phyloP scores from a whole-genome alignment of 1,140 invertebrate genomes.

The Drosophila seguyi region DNA sequence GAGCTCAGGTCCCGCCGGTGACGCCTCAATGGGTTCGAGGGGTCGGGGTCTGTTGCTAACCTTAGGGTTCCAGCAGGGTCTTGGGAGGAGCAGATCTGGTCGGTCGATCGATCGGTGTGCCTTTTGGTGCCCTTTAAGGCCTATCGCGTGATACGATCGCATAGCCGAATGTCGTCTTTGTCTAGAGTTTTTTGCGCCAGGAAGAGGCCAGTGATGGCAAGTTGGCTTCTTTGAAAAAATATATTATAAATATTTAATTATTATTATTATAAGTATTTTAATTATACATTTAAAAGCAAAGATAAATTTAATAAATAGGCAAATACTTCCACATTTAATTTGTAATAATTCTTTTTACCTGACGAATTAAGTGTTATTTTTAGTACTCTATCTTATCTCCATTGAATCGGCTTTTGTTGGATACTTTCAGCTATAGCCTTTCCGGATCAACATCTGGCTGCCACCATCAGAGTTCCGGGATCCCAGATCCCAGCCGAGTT shows the following conservation, averaged over 20 bases:
- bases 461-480: background rate
- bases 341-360: too few species aligned
- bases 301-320: background rate
- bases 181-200: constrained; percentile 64
- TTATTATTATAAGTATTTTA: background rate
- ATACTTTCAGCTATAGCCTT: background rate
- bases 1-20: constrained; percentile 32
- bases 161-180: constrained; percentile 76
- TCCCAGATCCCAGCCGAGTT: constrained; percentile 2
- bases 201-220: background rate
- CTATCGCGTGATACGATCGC: constrained; percentile 80
- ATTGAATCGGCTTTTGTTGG: too few species aligned
- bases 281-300: background rate
- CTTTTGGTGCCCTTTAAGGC: constrained; percentile 67
- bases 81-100: background rate
- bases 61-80: background rate
- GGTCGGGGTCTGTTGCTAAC: background rate
- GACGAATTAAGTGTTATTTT: too few species aligned
- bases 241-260: background rate
- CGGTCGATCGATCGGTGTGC: constrained; percentile 23
- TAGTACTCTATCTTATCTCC: too few species aligned
- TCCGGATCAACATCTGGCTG: background rate
- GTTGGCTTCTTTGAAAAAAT: background rate
- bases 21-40: constrained; percentile 52
- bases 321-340: background rate